Conservation (phyloP, 2,113 vertebrate genomes). For the Aegypius monachus region DNA sequence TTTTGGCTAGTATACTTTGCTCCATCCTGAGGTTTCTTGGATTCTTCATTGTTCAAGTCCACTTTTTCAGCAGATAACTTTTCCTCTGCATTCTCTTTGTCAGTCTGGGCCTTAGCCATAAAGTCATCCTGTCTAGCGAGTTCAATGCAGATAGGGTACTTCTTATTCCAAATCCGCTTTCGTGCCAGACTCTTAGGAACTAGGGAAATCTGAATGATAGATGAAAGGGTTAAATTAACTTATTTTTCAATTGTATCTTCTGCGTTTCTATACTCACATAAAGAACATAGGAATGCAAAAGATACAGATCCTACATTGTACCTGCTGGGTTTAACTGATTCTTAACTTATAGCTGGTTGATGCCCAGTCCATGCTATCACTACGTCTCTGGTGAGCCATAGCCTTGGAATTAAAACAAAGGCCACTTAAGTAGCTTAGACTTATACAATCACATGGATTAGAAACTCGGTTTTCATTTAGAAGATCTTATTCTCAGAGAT, state of each 20-base stretch:
- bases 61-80: constrained; percentile 71
- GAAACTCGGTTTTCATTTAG: not conserved
- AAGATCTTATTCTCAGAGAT: not conserved
- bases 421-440: not conserved
- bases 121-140: constrained; percentile 94
- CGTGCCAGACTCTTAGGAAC: constrained; percentile 92
- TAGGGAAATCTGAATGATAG: constrained; percentile 83
- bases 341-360: not conserved
- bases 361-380: not conserved
- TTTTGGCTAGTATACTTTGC: constrained; percentile 44
- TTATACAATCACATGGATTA: not conserved
- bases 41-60: constrained; percentile 78
- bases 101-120: constrained; percentile 89
- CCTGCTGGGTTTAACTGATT: not conserved
- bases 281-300: not conserved
- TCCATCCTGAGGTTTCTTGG: constrained; percentile 76
- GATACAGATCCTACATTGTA: not conserved
- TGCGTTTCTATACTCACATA: not conserved
- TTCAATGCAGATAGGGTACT: constrained; percentile 96
- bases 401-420: not conserved
- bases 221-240: not conserved
- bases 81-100: constrained; percentile 77
- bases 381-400: not conserved
- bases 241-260: not conserved
- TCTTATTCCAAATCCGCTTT: constrained; percentile 98